These are phyloP conservation scores for Odocoileus virginianus DNA, from an alignment of 2,113 vertebrate species.

Conservation along the genomic window DNA sequence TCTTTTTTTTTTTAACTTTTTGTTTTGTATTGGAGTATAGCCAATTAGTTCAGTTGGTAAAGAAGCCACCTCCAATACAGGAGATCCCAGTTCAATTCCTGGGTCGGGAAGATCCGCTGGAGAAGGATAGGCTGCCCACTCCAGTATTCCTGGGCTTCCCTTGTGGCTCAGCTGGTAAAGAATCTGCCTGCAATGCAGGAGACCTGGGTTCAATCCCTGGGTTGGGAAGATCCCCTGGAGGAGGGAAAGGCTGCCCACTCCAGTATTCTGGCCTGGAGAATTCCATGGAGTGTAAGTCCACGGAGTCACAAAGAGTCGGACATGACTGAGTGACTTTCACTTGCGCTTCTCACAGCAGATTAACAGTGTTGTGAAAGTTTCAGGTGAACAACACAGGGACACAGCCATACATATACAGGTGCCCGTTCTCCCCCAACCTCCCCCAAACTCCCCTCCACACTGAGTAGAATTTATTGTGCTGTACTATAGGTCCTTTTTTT, in stretches of 20 bases:
- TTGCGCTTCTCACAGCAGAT: not conserved
- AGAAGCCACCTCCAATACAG: not conserved
- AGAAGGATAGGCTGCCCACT: not conserved
- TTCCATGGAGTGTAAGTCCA: not conserved
- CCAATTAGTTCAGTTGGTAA: not conserved
- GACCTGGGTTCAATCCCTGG: not conserved
- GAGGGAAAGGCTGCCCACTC: not conserved
- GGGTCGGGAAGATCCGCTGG: not conserved
- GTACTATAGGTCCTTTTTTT: not conserved
- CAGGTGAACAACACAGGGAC: not conserved
- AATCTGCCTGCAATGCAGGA: not conserved
- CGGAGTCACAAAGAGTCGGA: accelerated
- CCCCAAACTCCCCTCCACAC: not conserved
- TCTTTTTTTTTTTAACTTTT: not conserved
- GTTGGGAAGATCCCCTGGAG: not conserved
- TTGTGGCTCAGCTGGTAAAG: not conserved
- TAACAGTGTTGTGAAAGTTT: not conserved
- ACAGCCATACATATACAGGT: not conserved
- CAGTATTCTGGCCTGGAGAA: not conserved
- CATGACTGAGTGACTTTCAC: not conserved
- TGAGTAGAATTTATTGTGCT: not conserved
- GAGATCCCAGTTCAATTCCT: not conserved
- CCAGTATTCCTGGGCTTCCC: not conserved
- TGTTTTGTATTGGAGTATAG: not conserved
- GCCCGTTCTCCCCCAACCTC: not conserved